A percentile compares a stretch with the other conserved stretches of the same genome.
Evolutionary conservation across 2,888 invertebrate genomes (phyloP).

Genomic region (Apomyelois bistriatella): DNA sequence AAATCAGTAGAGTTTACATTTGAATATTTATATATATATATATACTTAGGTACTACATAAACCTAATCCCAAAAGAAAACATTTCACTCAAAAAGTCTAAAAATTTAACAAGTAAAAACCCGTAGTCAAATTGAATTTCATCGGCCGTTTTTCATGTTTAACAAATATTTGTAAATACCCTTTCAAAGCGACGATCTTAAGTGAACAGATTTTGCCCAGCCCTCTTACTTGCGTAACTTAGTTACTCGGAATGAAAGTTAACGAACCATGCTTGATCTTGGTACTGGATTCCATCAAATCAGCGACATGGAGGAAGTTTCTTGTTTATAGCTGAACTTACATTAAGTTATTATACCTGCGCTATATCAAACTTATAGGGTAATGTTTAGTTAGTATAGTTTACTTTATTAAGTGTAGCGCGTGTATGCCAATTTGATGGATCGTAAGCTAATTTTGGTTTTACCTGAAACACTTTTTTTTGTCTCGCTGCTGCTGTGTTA

Average conservation of each 20-base stretch:
- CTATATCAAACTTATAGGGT: not conserved
- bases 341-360: slow-evolving; percentile 15
- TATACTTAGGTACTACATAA: no score
- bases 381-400: slow-evolving; percentile 2
- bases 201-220: slow-evolving; percentile 37
- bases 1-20: no score
- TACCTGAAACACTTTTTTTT: no score
- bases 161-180: slow-evolving; percentile 20
- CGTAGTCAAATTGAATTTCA: not conserved
- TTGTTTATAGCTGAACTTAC: slow-evolving; percentile 44
- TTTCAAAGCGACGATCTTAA: slow-evolving; percentile 25
- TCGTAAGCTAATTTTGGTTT: not conserved
- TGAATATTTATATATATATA: no score
- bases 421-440: not conserved
- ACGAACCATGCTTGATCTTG: slow-evolving; percentile 54
- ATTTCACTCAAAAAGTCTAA: not conserved
- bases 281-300: slow-evolving; percentile 52
- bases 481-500: no score
- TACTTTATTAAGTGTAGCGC: not conserved
- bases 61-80: not conserved
- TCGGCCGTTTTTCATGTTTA: slow-evolving; percentile 12
- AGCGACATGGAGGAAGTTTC: slow-evolving; percentile 42
- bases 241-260: slow-evolving; percentile 52
- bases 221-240: slow-evolving; percentile 45
- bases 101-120: not conserved